phyloP scores from a whole-genome alignment of 2,113 vertebrate species.

The Mastomys natalensis region DNA sequence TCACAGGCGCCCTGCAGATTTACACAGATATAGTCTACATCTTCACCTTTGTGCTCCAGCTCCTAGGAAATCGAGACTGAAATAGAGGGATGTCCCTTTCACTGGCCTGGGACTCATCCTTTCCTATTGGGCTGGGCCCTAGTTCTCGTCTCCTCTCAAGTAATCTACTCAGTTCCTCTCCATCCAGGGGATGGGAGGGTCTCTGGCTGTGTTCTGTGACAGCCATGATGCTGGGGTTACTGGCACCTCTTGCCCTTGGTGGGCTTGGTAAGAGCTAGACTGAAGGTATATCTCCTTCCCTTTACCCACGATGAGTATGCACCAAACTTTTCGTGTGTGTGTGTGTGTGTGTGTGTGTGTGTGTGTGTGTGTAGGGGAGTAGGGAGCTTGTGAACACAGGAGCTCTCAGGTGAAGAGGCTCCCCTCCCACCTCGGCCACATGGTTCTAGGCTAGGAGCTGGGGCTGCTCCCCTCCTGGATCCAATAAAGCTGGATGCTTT shows the following conservation, averaged over 20 bases:
- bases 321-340: not conserved
- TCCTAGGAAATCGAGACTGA: conserved; percentile 86
- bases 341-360: too few species aligned
- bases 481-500: not conserved
- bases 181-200: not conserved
- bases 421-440: not conserved
- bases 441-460: conserved; percentile 16
- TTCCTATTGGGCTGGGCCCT: not conserved
- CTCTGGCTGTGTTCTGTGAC: conserved; percentile 5
- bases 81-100: conserved; percentile 7
- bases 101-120: not conserved
- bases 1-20: conserved; percentile 94
- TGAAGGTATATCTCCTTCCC: conserved; percentile 2
- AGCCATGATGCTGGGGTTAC: not conserved
- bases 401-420: conserved; percentile 9
- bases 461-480: not conserved
- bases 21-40: conserved; percentile 96
- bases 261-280: not conserved
- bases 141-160: not conserved
- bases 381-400: conserved; percentile 18
- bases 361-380: not conserved
- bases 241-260: not conserved
- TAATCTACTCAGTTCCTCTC: conserved; percentile 49
- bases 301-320: not conserved
- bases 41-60: conserved; percentile 94